Percentiles rank a stretch among this genome's conserved stretches.
These are phyloP conservation scores for Anthonomus grandis DNA, from an alignment of 1,140 invertebrate species.

Conservation along the genomic window DNA sequence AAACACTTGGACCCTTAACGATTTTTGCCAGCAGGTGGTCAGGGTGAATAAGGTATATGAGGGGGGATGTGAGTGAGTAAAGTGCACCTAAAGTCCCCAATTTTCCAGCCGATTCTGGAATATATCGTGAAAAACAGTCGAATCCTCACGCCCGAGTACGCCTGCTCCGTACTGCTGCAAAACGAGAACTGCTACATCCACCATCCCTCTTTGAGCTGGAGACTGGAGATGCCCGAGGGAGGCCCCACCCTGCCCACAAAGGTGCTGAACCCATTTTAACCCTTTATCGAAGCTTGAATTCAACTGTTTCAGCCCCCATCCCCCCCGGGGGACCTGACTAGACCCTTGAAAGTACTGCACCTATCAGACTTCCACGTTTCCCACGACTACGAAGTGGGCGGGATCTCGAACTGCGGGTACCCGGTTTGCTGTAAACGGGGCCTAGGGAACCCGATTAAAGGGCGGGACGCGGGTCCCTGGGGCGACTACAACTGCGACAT, in stretches of 20 bases:
- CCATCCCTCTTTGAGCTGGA: constrained; percentile 25
- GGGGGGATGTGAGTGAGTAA: neutral
- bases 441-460: constrained; percentile 23
- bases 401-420: constrained; percentile 67
- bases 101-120: constrained; percentile 26
- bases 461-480: constrained; percentile 75
- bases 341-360: constrained; percentile 58
- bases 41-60: constrained; percentile 22
- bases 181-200: constrained; percentile 30
- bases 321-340: neutral
- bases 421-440: constrained; percentile 73
- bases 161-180: constrained; percentile 32
- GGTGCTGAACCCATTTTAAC: neutral
- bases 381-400: constrained; percentile 63
- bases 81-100: neutral
- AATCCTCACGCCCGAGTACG: constrained; percentile 29
- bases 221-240: constrained; percentile 25
- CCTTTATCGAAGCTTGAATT: neutral
- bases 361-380: constrained; percentile 81
- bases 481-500: constrained; percentile 76
- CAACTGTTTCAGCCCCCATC: neutral
- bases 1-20: constrained; percentile 18
- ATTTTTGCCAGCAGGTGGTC: constrained; percentile 21
- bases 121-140: constrained; percentile 30
- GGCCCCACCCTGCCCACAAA: neutral